Percentiles rank a stretch among this genome's conserved stretches.
Evolutionary conservation across 2,888 invertebrate genomes (phyloP).

Genomic region (Tenthredo livida): DNA sequence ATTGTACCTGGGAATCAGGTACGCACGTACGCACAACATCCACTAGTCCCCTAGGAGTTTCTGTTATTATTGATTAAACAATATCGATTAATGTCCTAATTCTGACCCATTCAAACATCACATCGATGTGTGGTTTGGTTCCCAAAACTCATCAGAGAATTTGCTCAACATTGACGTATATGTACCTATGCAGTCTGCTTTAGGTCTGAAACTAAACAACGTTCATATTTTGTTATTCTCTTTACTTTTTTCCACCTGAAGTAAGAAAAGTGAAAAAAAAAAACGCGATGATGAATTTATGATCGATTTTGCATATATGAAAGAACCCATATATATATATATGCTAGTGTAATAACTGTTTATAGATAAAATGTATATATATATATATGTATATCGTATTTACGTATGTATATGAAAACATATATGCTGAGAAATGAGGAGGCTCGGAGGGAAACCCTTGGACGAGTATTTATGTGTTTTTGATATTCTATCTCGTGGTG

Average conservation of each 20-base stretch:
- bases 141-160: background rate
- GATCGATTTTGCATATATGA: background rate
- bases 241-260: too few species aligned
- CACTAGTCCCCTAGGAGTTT: background rate
- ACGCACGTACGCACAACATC: background rate
- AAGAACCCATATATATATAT: background rate
- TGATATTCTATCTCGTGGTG: slow-evolving; percentile 52
- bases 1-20: background rate
- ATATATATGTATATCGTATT: background rate
- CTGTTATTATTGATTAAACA: slow-evolving; percentile 46
- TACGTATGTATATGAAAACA: background rate
- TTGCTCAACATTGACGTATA: background rate
- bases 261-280: too few species aligned
- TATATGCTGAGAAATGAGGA: slow-evolving; percentile 40
- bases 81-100: slow-evolving; percentile 40
- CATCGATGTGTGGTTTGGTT: background rate
- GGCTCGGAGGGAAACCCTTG: slow-evolving; percentile 10
- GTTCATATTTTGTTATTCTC: too few species aligned
- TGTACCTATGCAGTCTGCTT: background rate
- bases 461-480: slow-evolving; percentile 55
- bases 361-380: background rate
- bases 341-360: background rate
- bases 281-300: background rate
- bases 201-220: background rate
- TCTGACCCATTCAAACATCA: slow-evolving; percentile 3